Evolutionary conservation across 2,797 vertebrate genomes (phyloP).

Genomic region (Enteromius unitaeniatus): DNA sequence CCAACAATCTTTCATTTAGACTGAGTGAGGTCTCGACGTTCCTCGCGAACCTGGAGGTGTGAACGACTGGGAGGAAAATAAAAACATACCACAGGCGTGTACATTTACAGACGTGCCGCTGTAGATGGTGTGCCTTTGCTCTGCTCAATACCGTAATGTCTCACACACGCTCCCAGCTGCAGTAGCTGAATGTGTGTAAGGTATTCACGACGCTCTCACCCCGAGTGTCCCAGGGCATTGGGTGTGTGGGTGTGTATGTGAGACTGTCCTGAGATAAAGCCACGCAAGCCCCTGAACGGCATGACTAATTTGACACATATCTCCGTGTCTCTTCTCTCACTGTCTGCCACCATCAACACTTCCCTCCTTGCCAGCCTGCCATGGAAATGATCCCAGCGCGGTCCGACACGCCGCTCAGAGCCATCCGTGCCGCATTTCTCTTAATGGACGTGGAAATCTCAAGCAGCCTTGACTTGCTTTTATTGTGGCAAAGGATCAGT

Average conservation of each 20-base stretch:
- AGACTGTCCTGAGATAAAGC: slow-evolving; percentile 52
- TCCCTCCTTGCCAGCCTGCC: slow-evolving; percentile 73
- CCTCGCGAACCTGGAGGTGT: slow-evolving; percentile 6
- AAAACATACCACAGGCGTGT: not conserved
- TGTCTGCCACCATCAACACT: slow-evolving; percentile 85
- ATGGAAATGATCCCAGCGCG: slow-evolving; percentile 76
- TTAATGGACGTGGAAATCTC: slow-evolving; percentile 58
- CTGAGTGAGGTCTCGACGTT: not conserved
- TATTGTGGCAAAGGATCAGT: slow-evolving; percentile 46
- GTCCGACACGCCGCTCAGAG: slow-evolving; percentile 68
- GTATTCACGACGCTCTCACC: slow-evolving; percentile 45
- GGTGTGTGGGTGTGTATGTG: slow-evolving; percentile 52
- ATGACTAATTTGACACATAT: slow-evolving; percentile 85
- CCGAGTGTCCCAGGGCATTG: slow-evolving; percentile 46
- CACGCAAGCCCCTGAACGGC: slow-evolving; percentile 71
- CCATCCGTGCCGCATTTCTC: slow-evolving; percentile 68
- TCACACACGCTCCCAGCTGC: slow-evolving; percentile 50
- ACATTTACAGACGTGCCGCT: slow-evolving; percentile 2
- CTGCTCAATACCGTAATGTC: slow-evolving; percentile 46
- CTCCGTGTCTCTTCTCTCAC: slow-evolving; percentile 72
- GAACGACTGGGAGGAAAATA: slow-evolving; percentile 32
- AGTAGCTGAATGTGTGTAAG: slow-evolving; percentile 19
- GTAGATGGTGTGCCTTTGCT: slow-evolving; percentile 8
- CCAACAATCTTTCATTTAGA: slow-evolving; percentile 28
- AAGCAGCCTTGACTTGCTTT: slow-evolving; percentile 43